Evolutionary conservation across 2,888 invertebrate species (phyloP).

Genomic region (Apotomis betuletana): DNA sequence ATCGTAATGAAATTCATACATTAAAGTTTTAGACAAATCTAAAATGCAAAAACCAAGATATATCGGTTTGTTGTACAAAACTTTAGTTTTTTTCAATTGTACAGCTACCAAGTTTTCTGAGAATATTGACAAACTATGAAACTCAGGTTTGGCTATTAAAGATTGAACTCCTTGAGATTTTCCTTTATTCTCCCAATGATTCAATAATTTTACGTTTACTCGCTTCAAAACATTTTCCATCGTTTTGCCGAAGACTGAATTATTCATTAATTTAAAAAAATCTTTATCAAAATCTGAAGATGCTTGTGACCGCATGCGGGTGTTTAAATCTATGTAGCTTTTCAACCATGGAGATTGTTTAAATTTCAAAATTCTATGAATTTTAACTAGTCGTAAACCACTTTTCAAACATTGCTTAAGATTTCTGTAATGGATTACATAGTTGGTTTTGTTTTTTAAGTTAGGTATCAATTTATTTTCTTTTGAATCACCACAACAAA

Average conservation of each 20-base stretch:
- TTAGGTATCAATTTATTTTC: conserved; percentile 31
- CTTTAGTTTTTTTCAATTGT: background rate
- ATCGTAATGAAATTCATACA: too few species aligned
- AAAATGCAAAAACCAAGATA: background rate
- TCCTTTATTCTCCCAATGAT: background rate
- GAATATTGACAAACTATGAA: background rate
- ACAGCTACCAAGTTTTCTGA: background rate
- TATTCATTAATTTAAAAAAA: conserved; percentile 36
- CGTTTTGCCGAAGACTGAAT: conserved; percentile 23
- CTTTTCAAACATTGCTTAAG: conserved; percentile 32
- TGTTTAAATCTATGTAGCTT: conserved; percentile 42
- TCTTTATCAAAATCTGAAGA: conserved; percentile 32
- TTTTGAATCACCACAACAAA: too few species aligned
- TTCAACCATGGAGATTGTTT: conserved; percentile 23
- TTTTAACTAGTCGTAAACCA: conserved; percentile 4
- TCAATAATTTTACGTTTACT: conserved; percentile 15
- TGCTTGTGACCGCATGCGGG: background rate
- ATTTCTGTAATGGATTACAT: conserved; percentile 39
- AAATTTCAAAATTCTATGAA: too few species aligned
- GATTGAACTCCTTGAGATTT: background rate
- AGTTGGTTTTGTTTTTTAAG: conserved; percentile 34
- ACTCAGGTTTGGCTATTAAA: background rate
- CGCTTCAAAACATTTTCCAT: conserved; percentile 33
- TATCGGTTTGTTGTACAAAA: background rate
- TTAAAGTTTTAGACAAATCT: too few species aligned